Evolutionary conservation across 1,140 invertebrate species (phyloP), one percentile per base, ranked within the genome.

Genomic region (Propsilocerus akamusi): DNA sequence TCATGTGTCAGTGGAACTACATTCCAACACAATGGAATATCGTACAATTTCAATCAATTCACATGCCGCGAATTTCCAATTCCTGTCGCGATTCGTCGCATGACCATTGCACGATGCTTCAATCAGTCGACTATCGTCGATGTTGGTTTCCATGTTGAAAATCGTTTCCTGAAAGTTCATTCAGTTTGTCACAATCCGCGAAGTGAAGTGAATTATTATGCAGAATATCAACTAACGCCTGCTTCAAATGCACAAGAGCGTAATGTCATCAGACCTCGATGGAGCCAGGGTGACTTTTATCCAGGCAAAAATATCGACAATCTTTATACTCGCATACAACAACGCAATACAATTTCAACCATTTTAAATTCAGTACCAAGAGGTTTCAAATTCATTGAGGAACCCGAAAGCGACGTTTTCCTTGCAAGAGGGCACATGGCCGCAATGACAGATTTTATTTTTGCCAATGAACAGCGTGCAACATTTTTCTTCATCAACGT

Each of bases 401-500:
- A 37, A 14, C 11, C 14, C 2, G n/a, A 12, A 4, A 49, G 25
- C 12, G 14, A 49, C 12, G n/a, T 28, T 26, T 49, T 12, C 57
- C 54, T 79, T 25, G 63, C 74, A 0, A 63, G 72, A 41, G 76
- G 76, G n/a, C 77, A 80, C 54, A 60, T 79, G 11, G 60, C 72
- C 0, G 22, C 46, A 5, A 25, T 22, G 54, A 69, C 63, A 22
- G 76, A 79, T 56, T 73, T 71, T 48, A 61, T 77, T 2, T 73
- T 68, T 52, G 73, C 66, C 0, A 58, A 67, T 7, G 71, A 71
- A 25, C 74, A 80, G 55, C 64, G 71, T 0, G 59, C 72, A 7
- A 74, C 74, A 1, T 77, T 73, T 57, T 71, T 68, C 51, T 77
- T 71, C 55, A 66, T 72, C 7, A 79, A 78, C 56, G 66, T 62